phyloP scores from a whole-genome alignment of 2,113 vertebrate genomes.

The Collichthys lucidus region DNA sequence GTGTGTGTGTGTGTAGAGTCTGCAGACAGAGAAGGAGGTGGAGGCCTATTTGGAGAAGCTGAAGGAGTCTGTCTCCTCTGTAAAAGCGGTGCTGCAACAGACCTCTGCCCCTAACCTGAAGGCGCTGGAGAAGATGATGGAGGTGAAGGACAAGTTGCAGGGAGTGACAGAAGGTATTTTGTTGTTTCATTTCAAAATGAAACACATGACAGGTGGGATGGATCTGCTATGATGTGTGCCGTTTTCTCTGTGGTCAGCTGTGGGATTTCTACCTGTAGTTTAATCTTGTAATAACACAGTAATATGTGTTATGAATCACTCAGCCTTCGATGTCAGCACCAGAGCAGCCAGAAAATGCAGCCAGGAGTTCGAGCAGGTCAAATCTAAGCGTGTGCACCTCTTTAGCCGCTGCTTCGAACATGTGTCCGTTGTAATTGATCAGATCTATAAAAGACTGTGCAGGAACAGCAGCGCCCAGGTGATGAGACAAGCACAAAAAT shows the following conservation, averaged over 20 bases:
- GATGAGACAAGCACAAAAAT: conserved; percentile 3
- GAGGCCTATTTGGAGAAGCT: conserved; percentile 78
- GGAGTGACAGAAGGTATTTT: conserved; percentile 87
- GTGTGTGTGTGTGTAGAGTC: conserved; percentile 70
- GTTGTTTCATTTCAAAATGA: neutral
- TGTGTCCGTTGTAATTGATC: conserved; percentile 88
- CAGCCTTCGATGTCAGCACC: conserved; percentile 92
- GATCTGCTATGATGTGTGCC: neutral
- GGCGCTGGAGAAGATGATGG: conserved; percentile 88
- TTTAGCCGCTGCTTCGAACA: conserved; percentile 94
- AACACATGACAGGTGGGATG: neutral
- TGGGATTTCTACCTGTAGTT: neutral
- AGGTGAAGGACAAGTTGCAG: conserved; percentile 86
- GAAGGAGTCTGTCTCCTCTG: conserved; percentile 77
- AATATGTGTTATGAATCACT: neutral
- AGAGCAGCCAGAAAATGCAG: conserved; percentile 83
- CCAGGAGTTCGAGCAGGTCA: conserved; percentile 91
- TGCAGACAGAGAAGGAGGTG: conserved; percentile 83
- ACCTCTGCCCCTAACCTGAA: conserved; percentile 90
- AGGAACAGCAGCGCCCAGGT: conserved; percentile 94
- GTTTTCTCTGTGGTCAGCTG: neutral
- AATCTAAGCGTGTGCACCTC: conserved; percentile 85
- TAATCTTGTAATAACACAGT: neutral
- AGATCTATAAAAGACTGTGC: conserved; percentile 95
- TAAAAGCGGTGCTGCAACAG: conserved; percentile 82